phyloP scores from a whole-genome alignment of 1,140 invertebrate genomes.

The Drosophila pachea region DNA sequence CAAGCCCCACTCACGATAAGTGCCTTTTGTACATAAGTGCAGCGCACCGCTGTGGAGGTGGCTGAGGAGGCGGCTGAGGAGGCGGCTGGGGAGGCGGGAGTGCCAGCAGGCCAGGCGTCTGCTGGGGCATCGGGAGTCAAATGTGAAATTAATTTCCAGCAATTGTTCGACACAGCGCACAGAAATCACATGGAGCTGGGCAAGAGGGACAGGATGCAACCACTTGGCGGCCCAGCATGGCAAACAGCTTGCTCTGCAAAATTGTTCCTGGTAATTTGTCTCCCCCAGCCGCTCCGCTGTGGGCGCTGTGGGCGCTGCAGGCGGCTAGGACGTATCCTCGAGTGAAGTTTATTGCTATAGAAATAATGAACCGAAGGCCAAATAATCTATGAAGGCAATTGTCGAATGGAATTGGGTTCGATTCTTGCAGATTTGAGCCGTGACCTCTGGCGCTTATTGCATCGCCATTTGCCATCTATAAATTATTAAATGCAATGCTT shows the following conservation, averaged over 20 bases:
- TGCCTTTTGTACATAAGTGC: conserved; percentile 61
- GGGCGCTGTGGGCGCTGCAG: neutral
- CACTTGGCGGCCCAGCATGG: conserved; percentile 20
- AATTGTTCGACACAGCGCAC: conserved; percentile 56
- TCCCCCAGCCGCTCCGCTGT: conserved; percentile 20
- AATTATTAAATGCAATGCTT: conserved; percentile 14
- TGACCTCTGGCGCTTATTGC: neutral
- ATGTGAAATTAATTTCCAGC: conserved; percentile 61
- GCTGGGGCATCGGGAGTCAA: conserved; percentile 53
- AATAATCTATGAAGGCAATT: conserved; percentile 62
- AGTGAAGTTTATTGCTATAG: conserved; percentile 54
- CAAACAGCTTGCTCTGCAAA: conserved; percentile 50
- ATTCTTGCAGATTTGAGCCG: conserved; percentile 13
- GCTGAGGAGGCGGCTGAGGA: neutral
- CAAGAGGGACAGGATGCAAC: conserved; percentile 5
- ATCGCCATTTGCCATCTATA: neutral
- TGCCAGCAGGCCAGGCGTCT: neutral
- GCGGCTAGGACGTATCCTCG: conserved; percentile 1
- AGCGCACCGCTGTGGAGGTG: neutral
- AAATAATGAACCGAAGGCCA: conserved; percentile 57
- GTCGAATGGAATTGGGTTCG: conserved; percentile 46
- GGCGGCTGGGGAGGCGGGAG: neutral
- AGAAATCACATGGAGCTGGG: conserved; percentile 46
- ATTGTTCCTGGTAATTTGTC: conserved; percentile 55
- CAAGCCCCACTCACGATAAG: conserved; percentile 57